These are phyloP conservation scores for Perognathus longimembris DNA, from an alignment of 2,113 vertebrate genomes.

Conservation along the genomic window DNA sequence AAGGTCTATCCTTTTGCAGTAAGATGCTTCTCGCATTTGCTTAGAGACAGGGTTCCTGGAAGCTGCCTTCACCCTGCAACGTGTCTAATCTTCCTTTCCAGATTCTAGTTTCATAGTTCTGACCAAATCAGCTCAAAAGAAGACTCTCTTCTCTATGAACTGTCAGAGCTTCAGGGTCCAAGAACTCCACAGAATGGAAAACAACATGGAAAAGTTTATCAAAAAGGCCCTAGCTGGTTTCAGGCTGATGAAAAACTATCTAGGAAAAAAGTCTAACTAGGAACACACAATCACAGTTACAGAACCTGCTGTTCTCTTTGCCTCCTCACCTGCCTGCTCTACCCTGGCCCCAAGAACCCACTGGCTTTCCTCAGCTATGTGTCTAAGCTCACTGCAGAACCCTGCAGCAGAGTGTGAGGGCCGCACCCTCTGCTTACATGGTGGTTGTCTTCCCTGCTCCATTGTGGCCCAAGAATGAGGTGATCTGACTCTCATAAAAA, in stretches of 20 bases:
- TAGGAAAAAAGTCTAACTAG: neutral
- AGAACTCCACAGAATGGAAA: neutral
- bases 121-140: neutral
- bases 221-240: neutral
- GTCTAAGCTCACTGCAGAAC: neutral
- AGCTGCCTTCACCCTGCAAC: neutral
- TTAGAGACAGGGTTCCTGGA: neutral
- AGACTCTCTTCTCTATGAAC: neutral
- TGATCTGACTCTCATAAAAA: constrained; percentile 98
- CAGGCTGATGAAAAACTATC: neutral
- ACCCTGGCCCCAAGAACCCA: neutral
- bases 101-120: neutral
- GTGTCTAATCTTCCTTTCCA: neutral
- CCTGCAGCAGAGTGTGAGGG: neutral
- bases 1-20: neutral
- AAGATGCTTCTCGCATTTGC: neutral
- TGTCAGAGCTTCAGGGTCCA: neutral
- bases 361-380: neutral
- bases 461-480: constrained; percentile 98
- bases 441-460: constrained; percentile 99
- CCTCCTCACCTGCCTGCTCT: neutral
- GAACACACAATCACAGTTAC: neutral
- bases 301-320: neutral
- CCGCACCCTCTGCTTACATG: constrained; percentile 90
- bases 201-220: neutral